Evolutionary conservation across 2,113 vertebrate genomes (phyloP).

Genomic region (Heterochromis multidens): DNA sequence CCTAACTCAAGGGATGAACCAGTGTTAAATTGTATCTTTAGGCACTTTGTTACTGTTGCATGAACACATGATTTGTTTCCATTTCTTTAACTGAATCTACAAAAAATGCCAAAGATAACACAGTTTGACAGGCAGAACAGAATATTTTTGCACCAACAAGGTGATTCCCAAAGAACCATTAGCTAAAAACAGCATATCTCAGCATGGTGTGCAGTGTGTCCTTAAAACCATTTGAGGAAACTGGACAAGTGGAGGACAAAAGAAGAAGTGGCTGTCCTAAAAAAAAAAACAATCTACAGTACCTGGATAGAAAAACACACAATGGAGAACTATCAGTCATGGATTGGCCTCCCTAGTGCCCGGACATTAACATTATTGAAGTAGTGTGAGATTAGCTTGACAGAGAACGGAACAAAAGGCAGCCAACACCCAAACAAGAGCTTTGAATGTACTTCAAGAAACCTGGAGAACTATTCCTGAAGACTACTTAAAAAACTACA

Average conservation of each 20-base stretch:
- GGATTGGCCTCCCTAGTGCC: background rate
- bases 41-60: background rate
- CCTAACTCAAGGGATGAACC: background rate
- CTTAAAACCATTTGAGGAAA: background rate
- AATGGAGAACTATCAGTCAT: background rate
- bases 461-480: background rate
- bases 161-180: background rate
- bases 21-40: background rate
- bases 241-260: background rate
- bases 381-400: background rate
- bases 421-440: background rate
- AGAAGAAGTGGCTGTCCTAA: background rate
- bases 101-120: background rate
- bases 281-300: background rate
- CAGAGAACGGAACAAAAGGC: background rate
- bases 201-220: background rate
- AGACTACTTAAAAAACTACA: background rate
- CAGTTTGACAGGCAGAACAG: background rate
- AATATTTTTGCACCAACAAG: background rate
- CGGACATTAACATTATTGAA: no score
- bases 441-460: background rate
- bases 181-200: background rate
- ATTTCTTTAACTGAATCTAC: background rate
- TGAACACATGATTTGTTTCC: background rate
- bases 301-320: background rate